Evolutionary conservation across 2,113 vertebrate species (phyloP).

Genomic region (Upupa epops): DNA sequence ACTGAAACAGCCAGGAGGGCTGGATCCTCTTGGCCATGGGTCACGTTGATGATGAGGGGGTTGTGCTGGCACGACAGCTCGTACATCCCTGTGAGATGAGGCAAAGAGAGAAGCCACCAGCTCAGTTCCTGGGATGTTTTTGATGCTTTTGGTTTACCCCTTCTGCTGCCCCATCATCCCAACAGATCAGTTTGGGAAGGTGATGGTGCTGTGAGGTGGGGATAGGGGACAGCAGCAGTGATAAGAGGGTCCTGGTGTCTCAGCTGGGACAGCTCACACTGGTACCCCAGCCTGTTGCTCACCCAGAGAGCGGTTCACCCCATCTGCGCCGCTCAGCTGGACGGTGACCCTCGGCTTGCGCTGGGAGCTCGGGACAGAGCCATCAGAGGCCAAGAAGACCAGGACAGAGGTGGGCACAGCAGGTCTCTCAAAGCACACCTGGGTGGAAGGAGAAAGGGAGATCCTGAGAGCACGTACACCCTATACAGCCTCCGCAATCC

Average conservation of each 20-base stretch:
- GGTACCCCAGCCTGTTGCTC: slow-evolving; percentile 20
- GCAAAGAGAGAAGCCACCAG: background rate
- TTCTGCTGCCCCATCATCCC: background rate
- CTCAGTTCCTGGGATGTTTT: background rate
- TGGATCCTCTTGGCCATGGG: slow-evolving; percentile 67
- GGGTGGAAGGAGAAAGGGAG: background rate
- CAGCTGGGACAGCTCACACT: background rate
- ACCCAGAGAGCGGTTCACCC: slow-evolving; percentile 87
- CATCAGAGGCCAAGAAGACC: slow-evolving; percentile 87
- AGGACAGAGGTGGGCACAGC: slow-evolving; percentile 84
- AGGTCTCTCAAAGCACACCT: slow-evolving; percentile 88
- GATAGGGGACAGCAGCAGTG: background rate
- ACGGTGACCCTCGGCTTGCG: slow-evolving; percentile 77
- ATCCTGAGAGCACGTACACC: background rate
- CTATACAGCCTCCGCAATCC: background rate
- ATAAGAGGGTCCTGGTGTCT: background rate
- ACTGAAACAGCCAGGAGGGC: slow-evolving; percentile 71
- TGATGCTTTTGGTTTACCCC: background rate
- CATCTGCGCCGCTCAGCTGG: slow-evolving; percentile 77
- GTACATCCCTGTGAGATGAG: slow-evolving; percentile 75
- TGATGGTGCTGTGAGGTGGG: background rate
- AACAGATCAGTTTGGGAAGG: background rate
- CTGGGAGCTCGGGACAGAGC: slow-evolving; percentile 70
- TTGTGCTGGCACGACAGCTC: slow-evolving; percentile 87
- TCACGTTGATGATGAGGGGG: slow-evolving; percentile 84